Conservation (phyloP, 2,888 invertebrate species). For the Rhorus exstirpatorius region DNA sequence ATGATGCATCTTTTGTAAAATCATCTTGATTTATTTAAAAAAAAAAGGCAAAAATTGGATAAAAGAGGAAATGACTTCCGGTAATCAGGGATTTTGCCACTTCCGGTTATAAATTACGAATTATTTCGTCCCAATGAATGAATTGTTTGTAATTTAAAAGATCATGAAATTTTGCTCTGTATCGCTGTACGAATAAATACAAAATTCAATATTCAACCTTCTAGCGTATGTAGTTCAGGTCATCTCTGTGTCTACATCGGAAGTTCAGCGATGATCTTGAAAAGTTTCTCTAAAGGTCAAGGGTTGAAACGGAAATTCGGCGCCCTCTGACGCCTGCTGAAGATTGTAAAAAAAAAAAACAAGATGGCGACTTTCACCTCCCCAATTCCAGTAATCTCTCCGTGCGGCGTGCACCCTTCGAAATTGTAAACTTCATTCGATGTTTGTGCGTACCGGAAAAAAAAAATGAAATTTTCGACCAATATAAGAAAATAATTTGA, state of each 20-base stretch:
- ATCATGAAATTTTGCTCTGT: constrained; percentile 61
- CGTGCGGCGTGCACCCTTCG: not conserved
- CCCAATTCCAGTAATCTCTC: not conserved
- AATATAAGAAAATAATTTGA: not conserved
- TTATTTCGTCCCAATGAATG: not conserved
- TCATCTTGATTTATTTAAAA: constrained; percentile 74
- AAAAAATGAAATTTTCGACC: constrained; percentile 4
- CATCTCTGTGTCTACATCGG: constrained; percentile 7
- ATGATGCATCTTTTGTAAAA: too few relatives aligned
- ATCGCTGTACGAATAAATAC: constrained; percentile 73
- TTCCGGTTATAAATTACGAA: not conserved
- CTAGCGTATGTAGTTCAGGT: constrained; percentile 1
- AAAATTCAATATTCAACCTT: not conserved
- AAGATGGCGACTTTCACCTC: constrained; percentile 33
- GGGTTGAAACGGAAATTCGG: constrained; percentile 2
- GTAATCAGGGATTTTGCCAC: not conserved
- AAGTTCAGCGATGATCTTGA: constrained; percentile 4
- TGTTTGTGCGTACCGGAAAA: not conserved
- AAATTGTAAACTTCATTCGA: constrained; percentile 12
- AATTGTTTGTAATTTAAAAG: not conserved
- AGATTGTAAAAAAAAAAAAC: constrained; percentile 31
- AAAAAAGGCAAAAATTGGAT: constrained; percentile 72
- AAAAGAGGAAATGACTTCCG: too few relatives aligned
- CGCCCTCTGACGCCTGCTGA: not conserved
- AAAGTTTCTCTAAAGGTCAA: not conserved